These are phyloP conservation scores for Myotis myotis DNA, from an alignment of 2,797 vertebrate species.

Conservation along the genomic window DNA sequence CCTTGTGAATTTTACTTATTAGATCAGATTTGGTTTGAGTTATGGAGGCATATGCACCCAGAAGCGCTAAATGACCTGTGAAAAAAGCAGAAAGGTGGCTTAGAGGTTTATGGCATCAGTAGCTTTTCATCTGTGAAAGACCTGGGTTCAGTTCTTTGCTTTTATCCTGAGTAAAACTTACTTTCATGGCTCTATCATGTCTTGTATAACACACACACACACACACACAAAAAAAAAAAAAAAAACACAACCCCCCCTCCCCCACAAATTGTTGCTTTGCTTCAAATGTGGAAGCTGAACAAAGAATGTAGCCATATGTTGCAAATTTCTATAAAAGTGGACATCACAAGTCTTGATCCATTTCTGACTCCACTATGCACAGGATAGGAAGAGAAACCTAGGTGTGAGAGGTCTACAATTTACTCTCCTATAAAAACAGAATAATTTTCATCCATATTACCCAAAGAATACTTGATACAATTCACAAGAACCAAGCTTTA, in stretches of 20 bases:
- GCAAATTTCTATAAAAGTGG: neutral
- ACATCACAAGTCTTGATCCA: neutral
- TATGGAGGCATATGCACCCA: conserved; percentile 11
- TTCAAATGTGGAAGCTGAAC: neutral
- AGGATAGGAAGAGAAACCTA: neutral
- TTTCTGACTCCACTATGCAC: neutral
- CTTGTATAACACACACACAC: conserved; percentile 33
- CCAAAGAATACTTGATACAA: neutral
- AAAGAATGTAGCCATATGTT: neutral
- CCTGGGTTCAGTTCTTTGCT: conserved; percentile 59
- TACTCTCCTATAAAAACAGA: conserved; percentile 37
- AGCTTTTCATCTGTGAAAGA: conserved; percentile 51
- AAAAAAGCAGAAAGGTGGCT: neutral
- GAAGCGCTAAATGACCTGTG: conserved; percentile 54
- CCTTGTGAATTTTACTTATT: conserved; percentile 64
- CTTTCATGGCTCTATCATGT: neutral
- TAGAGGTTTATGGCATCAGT: conserved; percentile 22
- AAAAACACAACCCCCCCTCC: too few relatives aligned
- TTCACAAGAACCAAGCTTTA: neutral
- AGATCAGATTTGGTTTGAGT: conserved; percentile 52
- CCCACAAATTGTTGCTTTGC: neutral
- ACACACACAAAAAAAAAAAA: too few relatives aligned
- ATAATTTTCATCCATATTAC: neutral
- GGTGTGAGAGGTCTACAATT: neutral
- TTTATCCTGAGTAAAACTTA: conserved; percentile 56